Evolutionary conservation across 2,888 invertebrate species (phyloP).

Genomic region (Campaea margaritaria): DNA sequence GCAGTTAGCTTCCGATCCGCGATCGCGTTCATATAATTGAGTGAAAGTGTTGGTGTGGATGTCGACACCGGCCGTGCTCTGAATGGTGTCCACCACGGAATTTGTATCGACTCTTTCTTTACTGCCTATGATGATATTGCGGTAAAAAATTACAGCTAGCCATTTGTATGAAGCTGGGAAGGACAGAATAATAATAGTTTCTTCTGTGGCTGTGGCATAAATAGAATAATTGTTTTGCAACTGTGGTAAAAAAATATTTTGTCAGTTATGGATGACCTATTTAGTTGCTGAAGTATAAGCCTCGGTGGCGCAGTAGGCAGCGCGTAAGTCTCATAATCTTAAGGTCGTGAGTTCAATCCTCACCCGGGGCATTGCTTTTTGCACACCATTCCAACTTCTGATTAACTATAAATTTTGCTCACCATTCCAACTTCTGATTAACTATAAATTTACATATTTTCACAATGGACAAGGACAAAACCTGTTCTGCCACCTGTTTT

Average conservation of each 20-base stretch:
- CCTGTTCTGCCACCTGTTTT: slow-evolving; percentile 48
- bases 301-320: slow-evolving; percentile 95
- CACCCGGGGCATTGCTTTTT: slow-evolving; percentile 91
- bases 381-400: slow-evolving; percentile 25
- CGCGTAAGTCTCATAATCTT: slow-evolving; percentile 96
- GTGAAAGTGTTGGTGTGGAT: slow-evolving; percentile 45
- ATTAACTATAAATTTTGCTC: slow-evolving; percentile 44
- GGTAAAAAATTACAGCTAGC: no score
- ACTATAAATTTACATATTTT: slow-evolving; percentile 36
- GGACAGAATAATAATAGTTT: no score
- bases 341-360: slow-evolving; percentile 98
- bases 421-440: slow-evolving; percentile 25
- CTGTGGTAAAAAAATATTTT: no score
- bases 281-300: slow-evolving; percentile 57
- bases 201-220: no score
- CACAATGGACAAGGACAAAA: slow-evolving; percentile 32
- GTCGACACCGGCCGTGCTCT: slow-evolving; percentile 3
- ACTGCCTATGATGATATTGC: no score
- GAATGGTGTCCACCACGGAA: background rate
- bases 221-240: no score
- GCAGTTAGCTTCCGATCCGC: slow-evolving; percentile 17
- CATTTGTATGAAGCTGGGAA: no score
- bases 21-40: slow-evolving; percentile 40
- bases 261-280: slow-evolving; percentile 37
- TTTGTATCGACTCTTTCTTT: no score